Evolutionary conservation across 2,797 vertebrate genomes (phyloP).

Genomic region (Sebastes elongatus): DNA sequence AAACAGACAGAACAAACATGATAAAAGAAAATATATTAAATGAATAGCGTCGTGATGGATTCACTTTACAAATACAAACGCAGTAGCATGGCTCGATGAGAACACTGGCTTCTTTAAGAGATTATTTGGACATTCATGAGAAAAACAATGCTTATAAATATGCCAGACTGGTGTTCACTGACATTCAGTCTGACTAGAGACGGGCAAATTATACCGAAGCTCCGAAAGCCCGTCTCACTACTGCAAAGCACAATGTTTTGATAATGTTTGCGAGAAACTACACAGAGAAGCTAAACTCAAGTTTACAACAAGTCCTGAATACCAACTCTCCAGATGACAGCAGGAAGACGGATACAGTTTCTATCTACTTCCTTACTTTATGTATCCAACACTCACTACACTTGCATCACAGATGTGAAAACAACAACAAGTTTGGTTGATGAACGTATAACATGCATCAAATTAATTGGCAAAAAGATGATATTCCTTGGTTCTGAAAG

Average conservation of each 20-base stretch:
- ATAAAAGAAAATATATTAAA: not conserved
- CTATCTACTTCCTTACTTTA: not conserved
- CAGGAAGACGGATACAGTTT: not conserved
- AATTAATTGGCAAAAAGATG: not conserved
- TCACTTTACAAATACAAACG: not conserved
- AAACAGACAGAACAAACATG: not conserved
- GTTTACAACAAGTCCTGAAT: not conserved
- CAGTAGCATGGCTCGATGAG: not conserved
- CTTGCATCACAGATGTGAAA: not conserved
- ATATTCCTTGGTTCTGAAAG: not conserved
- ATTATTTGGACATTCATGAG: not conserved
- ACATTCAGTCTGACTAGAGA: constrained; percentile 12
- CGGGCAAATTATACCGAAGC: not conserved
- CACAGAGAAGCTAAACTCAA: too few relatives aligned
- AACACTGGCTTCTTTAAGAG: not conserved
- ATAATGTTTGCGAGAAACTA: too few relatives aligned
- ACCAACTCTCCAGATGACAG: not conserved
- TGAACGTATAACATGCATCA: not conserved
- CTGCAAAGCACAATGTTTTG: not conserved
- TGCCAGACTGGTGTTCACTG: constrained; percentile 25
- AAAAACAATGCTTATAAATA: constrained; percentile 44
- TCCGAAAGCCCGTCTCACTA: not conserved
- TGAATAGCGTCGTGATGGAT: not conserved
- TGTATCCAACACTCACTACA: not conserved
- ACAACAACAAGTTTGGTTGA: not conserved